Percentiles rank a stretch among this genome's conserved stretches.
Conservation (phyloP, 2,797 vertebrate species). For the Chelon auratus region DNA sequence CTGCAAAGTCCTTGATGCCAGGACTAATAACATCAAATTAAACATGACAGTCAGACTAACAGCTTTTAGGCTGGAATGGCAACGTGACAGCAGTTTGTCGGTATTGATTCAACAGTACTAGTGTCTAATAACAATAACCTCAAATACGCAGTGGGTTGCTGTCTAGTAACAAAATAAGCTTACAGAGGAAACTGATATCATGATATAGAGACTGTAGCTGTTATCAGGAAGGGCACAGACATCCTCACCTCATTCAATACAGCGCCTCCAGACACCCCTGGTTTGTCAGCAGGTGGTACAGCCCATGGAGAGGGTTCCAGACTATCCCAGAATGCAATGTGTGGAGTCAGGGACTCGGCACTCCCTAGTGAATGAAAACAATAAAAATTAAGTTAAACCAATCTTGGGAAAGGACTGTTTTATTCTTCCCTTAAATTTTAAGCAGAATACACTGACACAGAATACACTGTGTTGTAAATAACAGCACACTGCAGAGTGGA, state of each 20-base stretch:
- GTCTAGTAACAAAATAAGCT: background rate
- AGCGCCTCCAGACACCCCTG: slow-evolving; percentile 67
- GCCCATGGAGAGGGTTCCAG: slow-evolving; percentile 81
- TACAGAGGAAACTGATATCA: background rate
- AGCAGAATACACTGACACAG: background rate
- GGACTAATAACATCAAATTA: slow-evolving; percentile 55
- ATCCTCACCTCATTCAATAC: slow-evolving; percentile 81
- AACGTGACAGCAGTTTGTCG: slow-evolving; percentile 35
- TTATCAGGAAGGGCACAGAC: slow-evolving; percentile 1
- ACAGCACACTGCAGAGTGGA: background rate
- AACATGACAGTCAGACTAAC: slow-evolving; percentile 40
- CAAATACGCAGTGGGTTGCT: background rate
- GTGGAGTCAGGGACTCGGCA: slow-evolving; percentile 68
- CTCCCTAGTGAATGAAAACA: slow-evolving; percentile 66
- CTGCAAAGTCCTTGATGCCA: slow-evolving; percentile 62
- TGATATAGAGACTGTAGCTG: background rate
- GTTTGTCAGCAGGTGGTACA: slow-evolving; percentile 74
- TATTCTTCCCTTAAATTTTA: background rate
- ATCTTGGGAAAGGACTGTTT: background rate
- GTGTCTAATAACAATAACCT: slow-evolving; percentile 16
- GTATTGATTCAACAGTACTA: slow-evolving; percentile 37
- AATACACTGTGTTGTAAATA: background rate
- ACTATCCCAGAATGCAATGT: slow-evolving; percentile 69
- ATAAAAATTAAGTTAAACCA: slow-evolving; percentile 12
- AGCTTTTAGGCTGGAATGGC: slow-evolving; percentile 48